Evolutionary conservation across 1,140 invertebrate species (phyloP).

Genomic region (Drosophila lacertosa): DNA sequence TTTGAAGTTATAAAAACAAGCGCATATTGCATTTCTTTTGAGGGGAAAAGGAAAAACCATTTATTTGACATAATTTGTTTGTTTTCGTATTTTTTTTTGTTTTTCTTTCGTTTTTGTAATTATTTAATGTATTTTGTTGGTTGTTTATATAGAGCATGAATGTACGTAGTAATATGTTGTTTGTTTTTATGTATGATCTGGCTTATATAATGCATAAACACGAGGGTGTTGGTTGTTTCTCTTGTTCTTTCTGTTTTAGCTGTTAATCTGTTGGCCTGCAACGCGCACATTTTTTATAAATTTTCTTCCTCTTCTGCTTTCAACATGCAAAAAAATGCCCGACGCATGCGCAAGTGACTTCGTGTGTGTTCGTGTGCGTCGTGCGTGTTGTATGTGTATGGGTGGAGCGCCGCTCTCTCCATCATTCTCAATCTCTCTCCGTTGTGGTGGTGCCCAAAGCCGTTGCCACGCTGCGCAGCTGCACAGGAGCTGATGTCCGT

Average conservation of each 20-base stretch:
- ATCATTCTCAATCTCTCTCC: constrained; percentile 80
- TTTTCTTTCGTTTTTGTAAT: constrained; percentile 38
- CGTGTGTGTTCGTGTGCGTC: constrained; percentile 8
- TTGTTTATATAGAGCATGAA: constrained; percentile 80
- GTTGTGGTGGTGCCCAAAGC: constrained; percentile 55
- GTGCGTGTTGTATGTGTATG: constrained; percentile 25
- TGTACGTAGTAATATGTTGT: constrained; percentile 79
- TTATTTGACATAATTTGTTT: constrained; percentile 79
- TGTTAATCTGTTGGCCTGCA: constrained; percentile 57
- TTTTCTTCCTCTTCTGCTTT: not conserved
- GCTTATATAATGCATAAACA: constrained; percentile 53
- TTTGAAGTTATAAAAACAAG: constrained; percentile 11
- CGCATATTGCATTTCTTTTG: constrained; percentile 50
- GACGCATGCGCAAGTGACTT: constrained; percentile 35
- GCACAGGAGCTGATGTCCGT: not conserved
- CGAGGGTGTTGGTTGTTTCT: constrained; percentile 45
- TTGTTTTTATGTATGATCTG: constrained; percentile 59
- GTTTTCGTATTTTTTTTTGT: constrained; percentile 32
- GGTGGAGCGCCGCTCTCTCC: constrained; percentile 41
- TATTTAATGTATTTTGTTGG: constrained; percentile 51
- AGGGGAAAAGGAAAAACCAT: constrained; percentile 83
- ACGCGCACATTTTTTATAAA: too few species aligned
- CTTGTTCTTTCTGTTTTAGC: constrained; percentile 50
- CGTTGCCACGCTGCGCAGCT: constrained; percentile 50
- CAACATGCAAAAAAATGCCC: constrained; percentile 52